These are phyloP conservation scores for Epinephelus moara DNA, from an alignment of 2,113 vertebrate genomes.

Conservation along the genomic window DNA sequence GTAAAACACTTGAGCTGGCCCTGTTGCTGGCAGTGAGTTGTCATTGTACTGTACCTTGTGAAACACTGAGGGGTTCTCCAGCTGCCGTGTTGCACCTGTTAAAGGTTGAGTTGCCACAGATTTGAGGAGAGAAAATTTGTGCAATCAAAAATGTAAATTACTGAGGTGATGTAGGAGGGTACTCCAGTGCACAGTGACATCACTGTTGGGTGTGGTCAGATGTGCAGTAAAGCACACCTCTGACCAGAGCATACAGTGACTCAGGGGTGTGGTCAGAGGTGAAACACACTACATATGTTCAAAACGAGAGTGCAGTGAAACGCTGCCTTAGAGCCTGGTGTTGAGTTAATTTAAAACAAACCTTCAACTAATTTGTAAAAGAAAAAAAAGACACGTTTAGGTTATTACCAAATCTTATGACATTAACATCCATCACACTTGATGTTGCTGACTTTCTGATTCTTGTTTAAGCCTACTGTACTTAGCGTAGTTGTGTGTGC, in stretches of 20 bases:
- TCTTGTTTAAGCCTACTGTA: neutral
- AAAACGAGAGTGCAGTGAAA: no score
- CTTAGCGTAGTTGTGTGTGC: neutral
- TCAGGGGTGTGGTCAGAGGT: neutral
- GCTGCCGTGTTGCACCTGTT: constrained; percentile 50
- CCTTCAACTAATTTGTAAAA: neutral
- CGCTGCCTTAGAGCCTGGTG: no score
- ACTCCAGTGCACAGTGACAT: neutral
- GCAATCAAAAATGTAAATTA: neutral
- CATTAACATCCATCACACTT: neutral
- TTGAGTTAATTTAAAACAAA: neutral
- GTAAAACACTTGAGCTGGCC: constrained; percentile 79
- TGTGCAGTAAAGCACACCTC: neutral
- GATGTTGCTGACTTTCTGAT: neutral
- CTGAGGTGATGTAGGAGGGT: neutral
- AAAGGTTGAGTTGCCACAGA: constrained; percentile 1
- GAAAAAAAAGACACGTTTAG: neutral
- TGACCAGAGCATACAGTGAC: neutral
- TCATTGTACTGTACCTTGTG: constrained; percentile 74
- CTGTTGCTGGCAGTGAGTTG: constrained; percentile 70
- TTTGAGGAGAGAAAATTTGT: neutral
- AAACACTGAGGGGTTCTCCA: constrained; percentile 61
- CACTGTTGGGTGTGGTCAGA: constrained; percentile 6
- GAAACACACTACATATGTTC: no score
- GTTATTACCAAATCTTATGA: neutral